Evolutionary conservation across 2,888 invertebrate genomes (phyloP), one percentile per base, ranked within the genome.

Genomic region (Stomorhina lunata): DNA sequence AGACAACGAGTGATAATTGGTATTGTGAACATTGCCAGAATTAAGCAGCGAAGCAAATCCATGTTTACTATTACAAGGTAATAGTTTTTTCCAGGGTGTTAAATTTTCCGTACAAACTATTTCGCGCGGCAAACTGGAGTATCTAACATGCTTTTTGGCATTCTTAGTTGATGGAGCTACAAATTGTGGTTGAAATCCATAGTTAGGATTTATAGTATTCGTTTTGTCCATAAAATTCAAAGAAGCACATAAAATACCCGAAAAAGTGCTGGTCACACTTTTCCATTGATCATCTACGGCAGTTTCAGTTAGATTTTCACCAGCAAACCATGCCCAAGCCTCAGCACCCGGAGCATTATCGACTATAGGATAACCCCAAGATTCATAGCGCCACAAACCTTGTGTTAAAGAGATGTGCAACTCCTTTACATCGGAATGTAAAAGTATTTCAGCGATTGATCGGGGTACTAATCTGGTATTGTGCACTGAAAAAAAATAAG

Each of bases 41-140:
- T 98, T 98, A 4, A 99, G 93, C 65, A 99, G 91, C 0, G 96
- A 95, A 15, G 96, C 95, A 85, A 99, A 93, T 2, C 99, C 99
- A 87, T 94, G 93, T 90, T 94, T 95, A n/a, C 96, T 95, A 90
- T 96, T 96, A 92, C 99, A 99, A 0, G 99, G 99, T 55, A 99
- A 91, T 4, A 99, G 92, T 90, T 99, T 99, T 88, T 98, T 98
- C 96, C 99, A 99, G 0, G 99, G 99, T 12, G 99, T 99, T 86
- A 99, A 92, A 92, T 99, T 99, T 92, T 99, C 99, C 0, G 99
- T 99, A 89, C 99, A 99, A 3, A 99, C 98, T 86, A 97, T 96
- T 93, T 99, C 99, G 84, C 97, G 93, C 0, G 99, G 98, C 81
- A 99, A 91, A n/a, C 96, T 95, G 0, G 98, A 95, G 92, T 98